These are phyloP conservation scores for Hyppa rectilinea DNA, from an alignment of 2,888 invertebrate species.

Conservation along the genomic window DNA sequence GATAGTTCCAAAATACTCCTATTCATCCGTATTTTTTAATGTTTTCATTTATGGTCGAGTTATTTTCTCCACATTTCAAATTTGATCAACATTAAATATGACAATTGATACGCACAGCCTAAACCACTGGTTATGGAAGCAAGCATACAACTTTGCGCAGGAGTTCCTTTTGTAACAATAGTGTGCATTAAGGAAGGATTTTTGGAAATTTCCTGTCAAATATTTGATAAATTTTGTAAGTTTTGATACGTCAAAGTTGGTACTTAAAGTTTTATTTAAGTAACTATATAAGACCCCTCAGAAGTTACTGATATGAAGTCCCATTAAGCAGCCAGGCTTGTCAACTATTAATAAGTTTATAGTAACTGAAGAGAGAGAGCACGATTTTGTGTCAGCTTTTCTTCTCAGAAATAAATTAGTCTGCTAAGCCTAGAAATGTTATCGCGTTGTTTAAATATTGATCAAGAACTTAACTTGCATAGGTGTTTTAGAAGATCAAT, in stretches of 20 bases:
- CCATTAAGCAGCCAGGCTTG: background rate
- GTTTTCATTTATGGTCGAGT: too few species aligned
- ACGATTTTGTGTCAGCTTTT: background rate
- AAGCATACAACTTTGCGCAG: background rate
- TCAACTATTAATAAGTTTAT: background rate
- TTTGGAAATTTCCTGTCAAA: background rate
- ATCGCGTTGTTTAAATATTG: too few species aligned
- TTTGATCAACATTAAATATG: too few species aligned
- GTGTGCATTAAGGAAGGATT: background rate
- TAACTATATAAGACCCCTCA: background rate
- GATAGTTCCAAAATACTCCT: too few species aligned
- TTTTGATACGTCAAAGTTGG: background rate
- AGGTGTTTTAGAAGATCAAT: too few species aligned
- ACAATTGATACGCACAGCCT: too few species aligned
- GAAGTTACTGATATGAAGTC: background rate
- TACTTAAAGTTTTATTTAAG: background rate
- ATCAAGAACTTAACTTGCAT: too few species aligned
- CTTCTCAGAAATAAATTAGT: background rate
- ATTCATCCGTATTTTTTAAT: too few species aligned
- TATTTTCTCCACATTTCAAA: too few species aligned
- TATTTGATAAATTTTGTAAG: background rate
- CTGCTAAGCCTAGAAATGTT: too few species aligned
- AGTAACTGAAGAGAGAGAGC: too few species aligned
- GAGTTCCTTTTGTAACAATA: background rate
- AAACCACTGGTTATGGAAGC: background rate